Base-by-base conservation (phyloP, 1,140 invertebrate genomes). In the Drosophila lowei region DNA sequence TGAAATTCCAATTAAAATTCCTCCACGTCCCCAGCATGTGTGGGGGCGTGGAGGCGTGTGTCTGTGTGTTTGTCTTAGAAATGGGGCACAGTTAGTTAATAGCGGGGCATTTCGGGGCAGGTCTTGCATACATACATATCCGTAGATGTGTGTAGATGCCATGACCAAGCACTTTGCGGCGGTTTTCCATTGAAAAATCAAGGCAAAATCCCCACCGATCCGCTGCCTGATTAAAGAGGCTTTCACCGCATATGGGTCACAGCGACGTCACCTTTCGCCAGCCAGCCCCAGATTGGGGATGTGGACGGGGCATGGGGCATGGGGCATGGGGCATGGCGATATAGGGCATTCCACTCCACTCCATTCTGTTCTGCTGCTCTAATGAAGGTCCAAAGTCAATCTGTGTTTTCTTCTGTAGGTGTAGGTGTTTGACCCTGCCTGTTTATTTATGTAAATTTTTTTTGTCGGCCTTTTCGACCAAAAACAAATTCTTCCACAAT, bases 51-150 rank as follows among this genome's bases (percentile, higher is more conserved):
- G 2, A 9, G 50, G 28, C 42, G 50, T 63, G 41, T 38, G 13
- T 6, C 1, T 52, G 47, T 34, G 30, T 54, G 46, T 66, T 66
- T 66, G 72, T 44, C 62, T 74, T 54, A 41, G 50, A 75, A 75
- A 75, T 85, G 64, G 80, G 81, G 72, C 80, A 85, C 77, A 61
- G 77, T 86, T 85, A 85, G 81, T 81, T 85, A 81, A 74, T 85
- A 18, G 18, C 18, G 18, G 18, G 68, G 80, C 77, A 65, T 61
- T 75, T 49, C 34, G 66, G 80, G 52, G 48, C 57, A 62, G 64
- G 61, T 62, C 64, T 67, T 55, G 0, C 30, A 9, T 8, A 6
- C 25, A 6, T 8, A 8, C 28, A 7, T 28, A 28, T 8, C 6
- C 1, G 6, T 18, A 7, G 25, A 7, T 30, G 2, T 30, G 8